phyloP scores from a whole-genome alignment of 2,888 invertebrate species.

The Ormia ochracea region DNA sequence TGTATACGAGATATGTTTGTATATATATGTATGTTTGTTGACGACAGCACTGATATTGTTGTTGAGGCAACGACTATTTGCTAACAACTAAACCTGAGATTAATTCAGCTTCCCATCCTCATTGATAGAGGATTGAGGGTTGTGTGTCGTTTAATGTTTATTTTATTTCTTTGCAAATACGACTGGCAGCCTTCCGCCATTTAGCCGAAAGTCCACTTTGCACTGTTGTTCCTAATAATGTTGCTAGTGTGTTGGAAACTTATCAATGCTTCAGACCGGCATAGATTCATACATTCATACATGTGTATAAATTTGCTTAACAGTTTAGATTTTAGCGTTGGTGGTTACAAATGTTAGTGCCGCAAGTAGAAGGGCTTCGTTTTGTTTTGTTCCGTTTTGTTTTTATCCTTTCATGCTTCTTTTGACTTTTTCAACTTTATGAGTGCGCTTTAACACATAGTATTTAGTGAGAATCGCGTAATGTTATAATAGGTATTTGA shows the following conservation, averaged over 20 bases:
- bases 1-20: no score
- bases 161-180: constrained; percentile 50
- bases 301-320: no score
- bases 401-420: constrained; percentile 8
- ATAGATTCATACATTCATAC: background rate
- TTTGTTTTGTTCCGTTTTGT: constrained; percentile 2
- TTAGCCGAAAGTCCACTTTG: constrained; percentile 42
- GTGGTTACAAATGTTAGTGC: background rate
- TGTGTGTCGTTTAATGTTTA: constrained; percentile 66
- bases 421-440: constrained; percentile 28
- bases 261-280: constrained; percentile 36
- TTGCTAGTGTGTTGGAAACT: constrained; percentile 33
- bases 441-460: background rate
- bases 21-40: no score
- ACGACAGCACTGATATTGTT: constrained; percentile 19
- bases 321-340: no score
- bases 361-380: constrained; percentile 30
- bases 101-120: constrained; percentile 16
- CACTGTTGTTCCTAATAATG: constrained; percentile 30
- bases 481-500: constrained; percentile 10
- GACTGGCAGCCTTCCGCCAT: constrained; percentile 12
- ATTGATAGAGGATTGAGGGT: constrained; percentile 31
- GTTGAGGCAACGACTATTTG: constrained; percentile 68
- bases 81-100: constrained; percentile 67
- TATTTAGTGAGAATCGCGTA: constrained; percentile 8